Conservation (phyloP, 2,797 vertebrate genomes). For the Hylomyscus alleni region DNA sequence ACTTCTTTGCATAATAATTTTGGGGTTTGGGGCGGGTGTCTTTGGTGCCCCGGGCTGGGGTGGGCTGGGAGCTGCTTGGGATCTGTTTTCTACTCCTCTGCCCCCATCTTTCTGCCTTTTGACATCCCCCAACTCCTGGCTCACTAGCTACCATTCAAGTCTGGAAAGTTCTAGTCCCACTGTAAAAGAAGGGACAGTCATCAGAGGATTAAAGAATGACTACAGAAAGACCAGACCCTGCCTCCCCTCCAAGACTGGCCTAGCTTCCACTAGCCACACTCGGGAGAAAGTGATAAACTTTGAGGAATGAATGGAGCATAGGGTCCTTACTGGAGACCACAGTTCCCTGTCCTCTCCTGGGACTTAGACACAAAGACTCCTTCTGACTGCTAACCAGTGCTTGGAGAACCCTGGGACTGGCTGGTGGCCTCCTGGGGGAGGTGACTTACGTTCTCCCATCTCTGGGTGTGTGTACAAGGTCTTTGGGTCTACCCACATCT, state of each 20-base stretch:
- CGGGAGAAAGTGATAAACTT: background rate
- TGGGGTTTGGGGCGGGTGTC: slow-evolving; percentile 84
- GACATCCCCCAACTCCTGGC: accelerated
- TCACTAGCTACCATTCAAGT: background rate
- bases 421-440: background rate
- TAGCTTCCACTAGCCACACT: accelerated
- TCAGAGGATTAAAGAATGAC: background rate
- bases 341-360: background rate
- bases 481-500: background rate
- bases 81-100: background rate
- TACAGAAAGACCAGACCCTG: background rate
- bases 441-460: background rate
- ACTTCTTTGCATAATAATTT: slow-evolving; percentile 88
- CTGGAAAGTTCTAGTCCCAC: slow-evolving; percentile 10
- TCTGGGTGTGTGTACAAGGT: background rate
- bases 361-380: background rate
- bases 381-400: accelerated
- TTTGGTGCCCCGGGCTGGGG: slow-evolving; percentile 74
- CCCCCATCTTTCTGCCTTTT: background rate
- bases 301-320: background rate
- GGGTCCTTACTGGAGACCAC: background rate
- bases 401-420: background rate
- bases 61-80: slow-evolving; percentile 79
- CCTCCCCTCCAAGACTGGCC: background rate
- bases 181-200: background rate